Evolutionary conservation across 2,113 vertebrate genomes (phyloP).

Genomic region (Xiphophorus couchianus): DNA sequence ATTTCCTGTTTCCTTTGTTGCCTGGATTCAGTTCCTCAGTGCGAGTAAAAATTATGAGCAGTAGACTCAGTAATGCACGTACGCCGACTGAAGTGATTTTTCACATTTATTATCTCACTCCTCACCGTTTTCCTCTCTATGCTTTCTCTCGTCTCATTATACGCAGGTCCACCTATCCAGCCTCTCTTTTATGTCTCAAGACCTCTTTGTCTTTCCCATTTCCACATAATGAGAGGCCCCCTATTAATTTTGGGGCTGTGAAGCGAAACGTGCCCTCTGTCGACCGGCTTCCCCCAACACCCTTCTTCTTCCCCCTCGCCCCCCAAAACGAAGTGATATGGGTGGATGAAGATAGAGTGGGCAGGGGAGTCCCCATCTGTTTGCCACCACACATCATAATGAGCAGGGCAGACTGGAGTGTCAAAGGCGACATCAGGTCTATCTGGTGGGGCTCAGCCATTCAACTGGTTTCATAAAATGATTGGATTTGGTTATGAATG

Average conservation of each 20-base stretch:
- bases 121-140: constrained; percentile 29
- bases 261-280: constrained; percentile 63
- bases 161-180: constrained; percentile 30
- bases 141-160: constrained; percentile 43
- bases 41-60: not conserved
- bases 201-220: constrained; percentile 67
- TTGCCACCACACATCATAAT: constrained; percentile 62
- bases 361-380: constrained; percentile 61
- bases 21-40: constrained; percentile 29
- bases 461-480: constrained; percentile 66
- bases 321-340: constrained; percentile 55
- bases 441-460: constrained; percentile 40
- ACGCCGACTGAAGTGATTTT: constrained; percentile 1
- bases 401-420: constrained; percentile 59
- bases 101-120: constrained; percentile 43
- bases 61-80: constrained; percentile 6
- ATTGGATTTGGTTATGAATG: constrained; percentile 60
- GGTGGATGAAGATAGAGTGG: constrained; percentile 59
- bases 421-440: constrained; percentile 67
- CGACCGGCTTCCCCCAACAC: not conserved
- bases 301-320: no score
- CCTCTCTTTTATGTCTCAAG: constrained; percentile 19
- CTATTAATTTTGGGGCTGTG: constrained; percentile 75
- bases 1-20: constrained; percentile 71
- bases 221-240: constrained; percentile 61